phyloP scores from a whole-genome alignment of 2,888 invertebrate species.

The Minunthozetes semirufus region DNA sequence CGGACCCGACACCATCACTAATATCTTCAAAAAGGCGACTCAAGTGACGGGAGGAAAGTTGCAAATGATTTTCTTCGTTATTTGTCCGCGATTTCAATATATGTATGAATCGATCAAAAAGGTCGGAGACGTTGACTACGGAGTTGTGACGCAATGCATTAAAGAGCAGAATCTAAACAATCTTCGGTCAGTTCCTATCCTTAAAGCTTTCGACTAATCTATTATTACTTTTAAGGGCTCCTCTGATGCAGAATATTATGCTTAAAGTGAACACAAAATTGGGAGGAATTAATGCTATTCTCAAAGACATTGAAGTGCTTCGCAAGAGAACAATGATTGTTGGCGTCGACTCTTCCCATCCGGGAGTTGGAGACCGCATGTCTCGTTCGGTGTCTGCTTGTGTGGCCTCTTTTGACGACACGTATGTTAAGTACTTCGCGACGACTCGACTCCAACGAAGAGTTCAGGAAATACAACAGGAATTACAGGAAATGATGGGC shows the following conservation, averaged over 20 bases:
- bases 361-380: constrained; percentile 51
- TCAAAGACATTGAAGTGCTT: constrained; percentile 43
- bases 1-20: neutral
- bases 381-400: constrained; percentile 38
- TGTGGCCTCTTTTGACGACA: constrained; percentile 46
- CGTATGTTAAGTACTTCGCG: constrained; percentile 51
- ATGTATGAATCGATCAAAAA: constrained; percentile 22
- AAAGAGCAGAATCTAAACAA: constrained; percentile 45
- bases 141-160: constrained; percentile 52
- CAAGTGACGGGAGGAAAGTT: neutral
- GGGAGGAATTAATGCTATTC: constrained; percentile 55
- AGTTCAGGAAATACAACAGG: constrained; percentile 62
- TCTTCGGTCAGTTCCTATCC: neutral
- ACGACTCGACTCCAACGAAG: constrained; percentile 68
- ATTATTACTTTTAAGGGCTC: constrained; percentile 6
- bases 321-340: constrained; percentile 57
- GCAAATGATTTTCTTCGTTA: constrained; percentile 5
- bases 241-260: constrained; percentile 44
- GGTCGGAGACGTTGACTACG: constrained; percentile 47
- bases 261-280: constrained; percentile 61
- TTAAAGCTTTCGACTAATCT: neutral
- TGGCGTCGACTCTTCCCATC: constrained; percentile 89
- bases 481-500: constrained; percentile 58
- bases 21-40: neutral
- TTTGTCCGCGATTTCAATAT: neutral